Evolutionary conservation across 2,888 invertebrate genomes (phyloP).

Genomic region (Plutella xylostella): DNA sequence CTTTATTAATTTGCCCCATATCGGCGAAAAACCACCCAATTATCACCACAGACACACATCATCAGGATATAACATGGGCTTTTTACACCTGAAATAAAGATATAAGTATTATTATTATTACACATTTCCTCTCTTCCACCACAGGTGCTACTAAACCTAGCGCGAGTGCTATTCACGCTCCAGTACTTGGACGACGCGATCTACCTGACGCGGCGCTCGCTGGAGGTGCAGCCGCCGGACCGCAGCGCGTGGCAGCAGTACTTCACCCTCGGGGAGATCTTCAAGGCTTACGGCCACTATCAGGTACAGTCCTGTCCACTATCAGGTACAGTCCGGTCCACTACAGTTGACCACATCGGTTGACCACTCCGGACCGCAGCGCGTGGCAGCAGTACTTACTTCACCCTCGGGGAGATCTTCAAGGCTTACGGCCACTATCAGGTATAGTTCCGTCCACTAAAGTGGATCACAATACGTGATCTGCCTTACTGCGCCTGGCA

Average conservation of each 20-base stretch:
- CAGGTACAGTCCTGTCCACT: constrained; percentile 30
- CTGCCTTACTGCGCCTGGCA: constrained; percentile 94
- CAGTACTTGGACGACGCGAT: constrained; percentile 93
- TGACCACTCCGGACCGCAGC: constrained; percentile 16
- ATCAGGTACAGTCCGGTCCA: background rate
- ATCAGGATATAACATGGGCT: no score
- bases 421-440: constrained; percentile 79
- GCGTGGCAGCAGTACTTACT: constrained; percentile 71
- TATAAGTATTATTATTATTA: no score
- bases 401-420: constrained; percentile 83
- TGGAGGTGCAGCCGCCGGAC: constrained; percentile 87
- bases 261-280: constrained; percentile 91
- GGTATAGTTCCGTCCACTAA: no score
- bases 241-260: constrained; percentile 93
- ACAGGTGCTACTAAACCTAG: constrained; percentile 83
- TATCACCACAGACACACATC: no score
- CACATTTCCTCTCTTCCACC: no score
- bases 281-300: constrained; percentile 91
- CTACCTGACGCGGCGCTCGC: constrained; percentile 84
- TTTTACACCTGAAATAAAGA: no score
- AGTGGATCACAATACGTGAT: no score
- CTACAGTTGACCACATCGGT: constrained; percentile 81
- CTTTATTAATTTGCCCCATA: no score
- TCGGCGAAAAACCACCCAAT: no score
- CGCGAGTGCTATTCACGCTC: constrained; percentile 85